A percentile compares a stretch with the other conserved stretches of the same genome.
Evolutionary conservation across 64 coral and sea anemone genomes (phyloP).

Genomic region (Montipora capricornis): DNA sequence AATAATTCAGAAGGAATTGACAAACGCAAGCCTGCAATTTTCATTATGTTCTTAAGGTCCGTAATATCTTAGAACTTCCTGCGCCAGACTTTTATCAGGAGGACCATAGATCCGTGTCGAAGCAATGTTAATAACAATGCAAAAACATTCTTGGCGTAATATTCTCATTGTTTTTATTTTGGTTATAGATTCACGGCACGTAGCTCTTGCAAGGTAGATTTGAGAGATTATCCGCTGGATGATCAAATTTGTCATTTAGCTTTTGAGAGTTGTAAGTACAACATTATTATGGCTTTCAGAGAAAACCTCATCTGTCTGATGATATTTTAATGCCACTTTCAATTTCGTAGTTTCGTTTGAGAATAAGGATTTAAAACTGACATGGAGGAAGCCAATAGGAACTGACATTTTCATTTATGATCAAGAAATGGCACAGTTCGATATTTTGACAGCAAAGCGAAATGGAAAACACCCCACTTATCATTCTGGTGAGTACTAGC

Average conservation of each 20-base stretch:
- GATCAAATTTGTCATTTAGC: conserved; percentile 85
- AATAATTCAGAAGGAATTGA: no score
- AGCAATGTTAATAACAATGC: no score
- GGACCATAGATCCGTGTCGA: no score
- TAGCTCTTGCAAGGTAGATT: conserved; percentile 88
- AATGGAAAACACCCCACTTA: conserved; percentile 76
- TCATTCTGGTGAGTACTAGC: conserved; percentile 75
- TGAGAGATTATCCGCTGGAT: conserved; percentile 88
- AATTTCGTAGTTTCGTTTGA: conserved; percentile 80
- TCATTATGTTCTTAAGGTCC: no score
- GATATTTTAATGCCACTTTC: neutral
- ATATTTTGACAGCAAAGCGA: conserved; percentile 80
- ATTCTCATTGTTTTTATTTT: no score
- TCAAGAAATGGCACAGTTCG: conserved; percentile 93
- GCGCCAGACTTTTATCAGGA: no score
- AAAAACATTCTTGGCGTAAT: no score
- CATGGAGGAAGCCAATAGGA: conserved; percentile 66
- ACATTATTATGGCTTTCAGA: neutral
- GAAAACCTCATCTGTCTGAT: neutral
- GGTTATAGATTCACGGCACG: conserved; percentile 69
- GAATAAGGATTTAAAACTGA: conserved; percentile 73
- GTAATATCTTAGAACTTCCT: no score
- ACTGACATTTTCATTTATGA: conserved; percentile 89
- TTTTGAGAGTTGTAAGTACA: conserved; percentile 85
- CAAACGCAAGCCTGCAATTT: no score